Conservation (phyloP, 2,113 vertebrate species). For the Mixornis gularis region DNA sequence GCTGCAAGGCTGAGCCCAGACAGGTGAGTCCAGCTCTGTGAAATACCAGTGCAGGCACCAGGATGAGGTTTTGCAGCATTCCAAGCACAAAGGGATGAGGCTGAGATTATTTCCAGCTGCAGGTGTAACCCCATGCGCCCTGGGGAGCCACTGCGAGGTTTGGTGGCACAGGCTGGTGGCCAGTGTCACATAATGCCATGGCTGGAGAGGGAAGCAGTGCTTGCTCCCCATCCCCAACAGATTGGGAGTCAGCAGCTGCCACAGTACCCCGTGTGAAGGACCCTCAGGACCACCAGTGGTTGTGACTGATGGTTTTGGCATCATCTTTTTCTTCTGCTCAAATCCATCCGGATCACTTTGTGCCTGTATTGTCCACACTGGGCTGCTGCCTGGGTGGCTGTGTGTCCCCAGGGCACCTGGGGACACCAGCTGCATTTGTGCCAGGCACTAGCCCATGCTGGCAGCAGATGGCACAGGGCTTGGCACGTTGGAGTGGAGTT, state of each 20-base stretch:
- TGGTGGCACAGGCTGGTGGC: accelerated
- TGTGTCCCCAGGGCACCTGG: background rate
- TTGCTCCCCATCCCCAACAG: accelerated
- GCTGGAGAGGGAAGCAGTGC: background rate
- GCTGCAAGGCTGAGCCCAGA: accelerated
- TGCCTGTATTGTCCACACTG: background rate
- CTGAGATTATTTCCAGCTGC: accelerated
- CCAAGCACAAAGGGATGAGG: background rate
- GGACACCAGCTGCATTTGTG: background rate
- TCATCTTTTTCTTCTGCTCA: background rate
- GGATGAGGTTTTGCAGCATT: background rate
- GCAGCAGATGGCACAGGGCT: background rate
- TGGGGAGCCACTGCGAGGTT: accelerated
- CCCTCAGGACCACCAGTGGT: background rate
- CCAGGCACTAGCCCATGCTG: background rate
- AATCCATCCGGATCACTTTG: accelerated
- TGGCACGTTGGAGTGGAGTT: background rate
- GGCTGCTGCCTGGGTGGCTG: background rate
- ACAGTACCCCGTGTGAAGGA: accelerated
- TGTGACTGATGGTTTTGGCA: background rate
- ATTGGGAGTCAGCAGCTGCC: accelerated
- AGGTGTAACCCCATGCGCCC: accelerated
- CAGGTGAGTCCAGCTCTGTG: background rate
- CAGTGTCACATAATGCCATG: accelerated
- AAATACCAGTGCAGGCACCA: accelerated